Evolutionary conservation across 2,797 vertebrate genomes (phyloP), one percentile per base, ranked within the genome.

Genomic region (Echeneis naucrates): DNA sequence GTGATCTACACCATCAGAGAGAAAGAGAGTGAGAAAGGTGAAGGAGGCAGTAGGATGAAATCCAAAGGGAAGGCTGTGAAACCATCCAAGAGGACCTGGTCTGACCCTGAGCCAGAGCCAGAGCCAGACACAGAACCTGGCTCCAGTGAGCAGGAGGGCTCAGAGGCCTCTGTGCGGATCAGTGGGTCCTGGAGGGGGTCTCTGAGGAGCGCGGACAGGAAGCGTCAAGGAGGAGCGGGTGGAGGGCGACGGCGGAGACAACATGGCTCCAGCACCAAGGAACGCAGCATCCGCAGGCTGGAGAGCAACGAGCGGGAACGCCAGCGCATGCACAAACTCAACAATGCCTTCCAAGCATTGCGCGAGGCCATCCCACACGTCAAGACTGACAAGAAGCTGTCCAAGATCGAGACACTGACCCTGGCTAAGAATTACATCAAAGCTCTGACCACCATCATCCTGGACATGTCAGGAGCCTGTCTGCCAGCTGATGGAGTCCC

Each of bases 371-470:
- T 99, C 85, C 98, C 98, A 0, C 98, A 99, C 0, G 96, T 99
- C 61, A 94, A 96, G 33, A 97, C 94, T 0, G 98, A 98, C 87
- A 98, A 97, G 92, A 99, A 99, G 84, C 95, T 99, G 9, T 99
- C 98, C 90, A 99, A 99, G 94, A 98, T 99, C 1, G 98, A 99
- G 93, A 99, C 98, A 1, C 95, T 99, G 58, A 99, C 98, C 0
- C 89, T 99, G 91, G 98, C 98, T 77, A 98, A 99, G 92, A 99
- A 99, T 80, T 99, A 99, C 92, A 99, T 99, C 80, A 98, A 98
- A 82, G 94, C 98, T 9, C 88, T 99, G 85, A 99, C 98, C 35
- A 94, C 95, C 78, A 97, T 97, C 74, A 94, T 99, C 83, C 92
- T 99, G 85, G 95, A 94, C 73, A 97, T 99, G 97, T 97, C 97